Conservation (phyloP, 1,140 invertebrate genomes). For the Sitodiplosis mosellana region DNA sequence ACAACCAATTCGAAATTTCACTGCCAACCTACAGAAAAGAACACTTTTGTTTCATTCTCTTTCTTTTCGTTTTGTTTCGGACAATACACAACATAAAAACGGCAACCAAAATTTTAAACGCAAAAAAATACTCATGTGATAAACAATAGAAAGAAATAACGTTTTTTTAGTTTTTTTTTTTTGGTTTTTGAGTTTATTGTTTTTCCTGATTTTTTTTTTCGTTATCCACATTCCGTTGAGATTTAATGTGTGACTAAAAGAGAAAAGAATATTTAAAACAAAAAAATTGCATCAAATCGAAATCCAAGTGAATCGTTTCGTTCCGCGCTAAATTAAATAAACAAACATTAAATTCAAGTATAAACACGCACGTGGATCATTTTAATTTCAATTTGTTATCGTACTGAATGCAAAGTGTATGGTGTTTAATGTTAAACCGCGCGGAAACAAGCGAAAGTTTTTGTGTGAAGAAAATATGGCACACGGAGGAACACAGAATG, state of each 20-base stretch:
- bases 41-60: neutral
- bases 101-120: too few species aligned
- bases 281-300: neutral
- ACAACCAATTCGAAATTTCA: too few species aligned
- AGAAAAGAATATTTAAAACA: neutral
- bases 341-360: neutral
- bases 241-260: neutral
- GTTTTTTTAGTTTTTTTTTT: neutral
- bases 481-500: conserved; percentile 1
- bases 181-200: neutral
- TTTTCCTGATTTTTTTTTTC: neutral
- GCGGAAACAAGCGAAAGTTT: neutral
- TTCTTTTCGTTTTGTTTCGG: neutral
- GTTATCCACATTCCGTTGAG: neutral
- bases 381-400: neutral
- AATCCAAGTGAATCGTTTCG: neutral
- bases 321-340: neutral
- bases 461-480: too few species aligned
- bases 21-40: too few species aligned
- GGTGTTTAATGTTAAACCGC: neutral
- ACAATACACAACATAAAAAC: neutral
- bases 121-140: too few species aligned
- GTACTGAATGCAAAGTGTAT: neutral
- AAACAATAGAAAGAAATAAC: neutral
- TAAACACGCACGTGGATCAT: too few species aligned